Evolutionary conservation across 1,140 invertebrate genomes (phyloP).

Genomic region (Drosophila yakuba): DNA sequence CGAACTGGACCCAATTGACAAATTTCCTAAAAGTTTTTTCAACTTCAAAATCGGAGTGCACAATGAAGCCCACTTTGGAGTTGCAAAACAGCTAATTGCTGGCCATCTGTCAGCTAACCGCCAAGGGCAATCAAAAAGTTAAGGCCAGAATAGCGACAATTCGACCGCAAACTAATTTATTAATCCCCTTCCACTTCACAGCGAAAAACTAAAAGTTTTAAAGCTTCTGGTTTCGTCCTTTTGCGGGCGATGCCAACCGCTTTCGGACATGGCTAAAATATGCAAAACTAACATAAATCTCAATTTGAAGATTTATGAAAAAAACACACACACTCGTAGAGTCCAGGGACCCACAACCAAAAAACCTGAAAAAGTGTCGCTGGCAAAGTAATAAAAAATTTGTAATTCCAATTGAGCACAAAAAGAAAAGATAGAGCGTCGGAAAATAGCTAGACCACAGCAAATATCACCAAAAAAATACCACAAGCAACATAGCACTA

Average conservation of each 20-base stretch:
- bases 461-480: slow-evolving; percentile 74
- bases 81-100: slow-evolving; percentile 59
- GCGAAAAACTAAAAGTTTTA: slow-evolving; percentile 52
- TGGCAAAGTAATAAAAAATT: slow-evolving; percentile 76
- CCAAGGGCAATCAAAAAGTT: slow-evolving; percentile 77
- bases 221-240: slow-evolving; percentile 42
- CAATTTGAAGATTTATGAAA: slow-evolving; percentile 83
- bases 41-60: slow-evolving; percentile 1
- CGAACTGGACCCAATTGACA: background rate
- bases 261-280: slow-evolving; percentile 81
- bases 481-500: slow-evolving; percentile 67
- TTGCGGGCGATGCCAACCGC: slow-evolving; percentile 63
- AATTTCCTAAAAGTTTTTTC: background rate
- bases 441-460: slow-evolving; percentile 61
- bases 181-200: slow-evolving; percentile 57
- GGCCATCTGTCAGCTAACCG: slow-evolving; percentile 69
- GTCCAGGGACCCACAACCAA: slow-evolving; percentile 14
- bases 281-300: slow-evolving; percentile 83
- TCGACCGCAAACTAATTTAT: slow-evolving; percentile 82
- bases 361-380: slow-evolving; percentile 42
- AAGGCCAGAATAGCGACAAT: slow-evolving; percentile 76
- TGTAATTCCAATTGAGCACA: slow-evolving; percentile 75
- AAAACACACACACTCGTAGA: slow-evolving; percentile 38
- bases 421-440: slow-evolving; percentile 15
- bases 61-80: slow-evolving; percentile 14